Evolutionary conservation across 2,888 invertebrate species (phyloP).

Genomic region (Osedax frankpressi): DNA sequence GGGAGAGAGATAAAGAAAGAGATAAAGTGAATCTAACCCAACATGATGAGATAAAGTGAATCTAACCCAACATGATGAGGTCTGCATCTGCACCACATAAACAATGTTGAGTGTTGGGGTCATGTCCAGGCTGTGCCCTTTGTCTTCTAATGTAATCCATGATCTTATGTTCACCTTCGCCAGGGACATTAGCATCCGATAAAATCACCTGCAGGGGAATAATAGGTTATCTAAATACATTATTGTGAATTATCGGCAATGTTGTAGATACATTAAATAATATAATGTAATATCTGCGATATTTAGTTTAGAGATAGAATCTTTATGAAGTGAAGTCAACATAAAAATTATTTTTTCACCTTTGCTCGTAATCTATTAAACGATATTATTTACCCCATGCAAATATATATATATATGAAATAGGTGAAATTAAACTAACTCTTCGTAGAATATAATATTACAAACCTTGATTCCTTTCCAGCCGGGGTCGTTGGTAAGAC

Average conservation of each 20-base stretch:
- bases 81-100: conserved; percentile 97
- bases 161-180: conserved; percentile 82
- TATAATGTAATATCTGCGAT: too few species aligned
- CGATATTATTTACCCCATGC: too few species aligned
- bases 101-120: conserved; percentile 93
- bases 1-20: too few species aligned
- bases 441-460: too few species aligned
- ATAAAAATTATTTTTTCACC: too few species aligned
- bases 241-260: too few species aligned
- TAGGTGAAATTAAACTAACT: too few species aligned
- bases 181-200: conserved; percentile 85
- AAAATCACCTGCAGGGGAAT: conserved; percentile 58
- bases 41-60: conserved; percentile 65
- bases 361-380: too few species aligned
- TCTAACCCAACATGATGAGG: conserved; percentile 70
- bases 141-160: conserved; percentile 97
- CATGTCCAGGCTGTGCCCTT: conserved; percentile 43
- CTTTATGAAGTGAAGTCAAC: too few species aligned
- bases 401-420: too few species aligned
- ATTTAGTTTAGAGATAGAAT: too few species aligned
- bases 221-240: conserved; percentile 5
- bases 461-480: conserved; percentile 71
- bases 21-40: conserved; percentile 46
- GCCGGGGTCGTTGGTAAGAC: conserved; percentile 80
- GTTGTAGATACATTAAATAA: too few species aligned